Evolutionary conservation across 1,140 invertebrate genomes (phyloP).

Genomic region (Apis florea): DNA sequence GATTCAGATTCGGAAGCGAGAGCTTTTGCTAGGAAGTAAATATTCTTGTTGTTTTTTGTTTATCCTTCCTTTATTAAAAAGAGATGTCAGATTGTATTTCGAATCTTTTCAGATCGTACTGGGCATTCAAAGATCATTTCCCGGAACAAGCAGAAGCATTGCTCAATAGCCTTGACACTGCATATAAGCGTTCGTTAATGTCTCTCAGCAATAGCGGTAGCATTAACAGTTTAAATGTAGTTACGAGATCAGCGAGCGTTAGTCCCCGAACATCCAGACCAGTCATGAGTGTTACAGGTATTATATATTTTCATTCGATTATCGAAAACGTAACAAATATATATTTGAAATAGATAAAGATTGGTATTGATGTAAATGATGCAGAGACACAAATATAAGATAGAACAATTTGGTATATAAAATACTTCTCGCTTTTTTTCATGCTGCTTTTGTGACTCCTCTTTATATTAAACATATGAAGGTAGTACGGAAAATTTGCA

Average conservation of each 20-base stretch:
- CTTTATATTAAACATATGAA: constrained; percentile 73
- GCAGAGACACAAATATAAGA: background rate
- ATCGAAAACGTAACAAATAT: too few species aligned
- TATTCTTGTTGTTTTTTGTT: constrained; percentile 30
- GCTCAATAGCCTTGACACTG: constrained; percentile 90
- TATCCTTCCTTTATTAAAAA: too few species aligned
- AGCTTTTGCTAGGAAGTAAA: constrained; percentile 86
- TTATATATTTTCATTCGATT: background rate
- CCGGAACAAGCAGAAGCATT: constrained; percentile 93
- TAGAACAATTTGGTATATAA: constrained; percentile 40
- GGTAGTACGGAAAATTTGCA: constrained; percentile 83
- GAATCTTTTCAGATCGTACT: constrained; percentile 87
- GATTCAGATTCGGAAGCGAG: constrained; percentile 96
- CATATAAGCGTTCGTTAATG: constrained; percentile 91
- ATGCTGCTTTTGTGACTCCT: constrained; percentile 75
- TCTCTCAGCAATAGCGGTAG: constrained; percentile 80
- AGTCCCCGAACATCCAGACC: constrained; percentile 76
- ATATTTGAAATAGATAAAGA: background rate
- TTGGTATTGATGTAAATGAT: constrained; percentile 3
- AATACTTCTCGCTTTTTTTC: constrained; percentile 71
- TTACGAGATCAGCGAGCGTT: constrained; percentile 73
- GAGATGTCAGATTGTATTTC: background rate
- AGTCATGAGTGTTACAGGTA: constrained; percentile 75
- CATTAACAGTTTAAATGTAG: constrained; percentile 79
- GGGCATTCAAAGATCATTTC: constrained; percentile 94